Conservation (phyloP, 2,797 vertebrate genomes). For the Melanogrammus aeglefinus region DNA sequence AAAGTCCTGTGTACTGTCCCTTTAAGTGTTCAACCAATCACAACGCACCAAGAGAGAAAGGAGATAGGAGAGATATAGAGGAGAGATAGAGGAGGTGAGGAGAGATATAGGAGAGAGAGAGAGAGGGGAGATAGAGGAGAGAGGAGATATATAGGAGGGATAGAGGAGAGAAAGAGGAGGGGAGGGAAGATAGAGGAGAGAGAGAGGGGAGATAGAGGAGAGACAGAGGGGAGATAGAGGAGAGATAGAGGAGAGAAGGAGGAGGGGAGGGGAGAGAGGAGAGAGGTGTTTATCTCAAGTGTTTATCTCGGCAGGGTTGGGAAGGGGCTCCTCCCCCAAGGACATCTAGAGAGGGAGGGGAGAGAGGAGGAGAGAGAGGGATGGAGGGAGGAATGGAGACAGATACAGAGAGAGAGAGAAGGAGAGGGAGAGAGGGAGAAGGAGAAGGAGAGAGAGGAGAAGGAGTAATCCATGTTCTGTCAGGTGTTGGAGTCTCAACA, state of each 20-base stretch:
- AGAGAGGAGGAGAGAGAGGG: too few species aligned
- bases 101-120: neutral
- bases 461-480: neutral
- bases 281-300: too few species aligned
- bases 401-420: too few species aligned
- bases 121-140: neutral
- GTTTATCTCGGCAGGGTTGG: neutral
- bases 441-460: neutral
- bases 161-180: neutral
- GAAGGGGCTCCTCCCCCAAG: neutral
- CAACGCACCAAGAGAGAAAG: too few species aligned
- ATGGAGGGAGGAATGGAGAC: too few species aligned
- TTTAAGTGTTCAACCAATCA: too few species aligned
- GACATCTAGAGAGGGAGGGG: too few species aligned
- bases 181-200: neutral
- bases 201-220: neutral
- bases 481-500: too few species aligned
- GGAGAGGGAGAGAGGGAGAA: neutral
- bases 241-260: too few species aligned
- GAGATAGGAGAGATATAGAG: neutral
- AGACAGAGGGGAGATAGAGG: neutral
- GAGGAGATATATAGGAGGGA: neutral
- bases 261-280: too few species aligned
- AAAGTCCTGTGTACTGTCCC: too few species aligned
- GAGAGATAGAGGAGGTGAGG: neutral